Evolutionary conservation across 1,140 invertebrate species (phyloP), one percentile per base, ranked within the genome.

Genomic region (Bombus sylvicola): DNA sequence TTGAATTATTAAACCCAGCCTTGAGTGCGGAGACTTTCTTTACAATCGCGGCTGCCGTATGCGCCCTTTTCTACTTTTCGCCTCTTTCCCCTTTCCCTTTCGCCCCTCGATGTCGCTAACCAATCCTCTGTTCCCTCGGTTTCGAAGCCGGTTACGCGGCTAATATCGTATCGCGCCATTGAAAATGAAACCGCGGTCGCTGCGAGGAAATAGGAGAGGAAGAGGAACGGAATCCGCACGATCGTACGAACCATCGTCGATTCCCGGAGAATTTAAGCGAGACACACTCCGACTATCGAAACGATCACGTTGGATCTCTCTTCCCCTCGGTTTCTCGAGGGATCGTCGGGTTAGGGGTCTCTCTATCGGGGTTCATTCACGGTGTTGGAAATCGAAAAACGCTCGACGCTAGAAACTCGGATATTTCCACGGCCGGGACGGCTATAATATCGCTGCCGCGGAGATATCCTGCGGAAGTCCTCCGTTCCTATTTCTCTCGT

Each of bases 1-100:
- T 93, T 95, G 92, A 95, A 95, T 94, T 95, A 95, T 95, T 94
- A 93, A 95, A 88, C 89, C 47, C 89, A 84, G 85, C 88, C 88
- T 87, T 87, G 89, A 89, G 89, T 87, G 39, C 88, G 87, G 86
- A 88, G 91, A 93, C 83, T 89, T 90, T 92, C 93, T 93, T 94
- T 91, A 91, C 91, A 90, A 94, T 94, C 93, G 93, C 90, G 89
- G 90, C 90, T 71, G 41, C 79, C 64, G 71, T 83, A 82, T 76
- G 73, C 78, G 83, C 76, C 85, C 31, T 68, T 66, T 66, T 41
- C 59, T 77, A 68, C 87, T 75, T 89, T 79, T 78, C 41, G 64
- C 66, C 47, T 73, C 71, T 87, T 73, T 88, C 76, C 75, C 85
- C 69, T 80, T 71, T 87, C 71, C 43, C 53, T 59, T 74, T 76